Base-by-base conservation (phyloP, 2,888 invertebrate species). In the Coelinius sp. region DNA sequence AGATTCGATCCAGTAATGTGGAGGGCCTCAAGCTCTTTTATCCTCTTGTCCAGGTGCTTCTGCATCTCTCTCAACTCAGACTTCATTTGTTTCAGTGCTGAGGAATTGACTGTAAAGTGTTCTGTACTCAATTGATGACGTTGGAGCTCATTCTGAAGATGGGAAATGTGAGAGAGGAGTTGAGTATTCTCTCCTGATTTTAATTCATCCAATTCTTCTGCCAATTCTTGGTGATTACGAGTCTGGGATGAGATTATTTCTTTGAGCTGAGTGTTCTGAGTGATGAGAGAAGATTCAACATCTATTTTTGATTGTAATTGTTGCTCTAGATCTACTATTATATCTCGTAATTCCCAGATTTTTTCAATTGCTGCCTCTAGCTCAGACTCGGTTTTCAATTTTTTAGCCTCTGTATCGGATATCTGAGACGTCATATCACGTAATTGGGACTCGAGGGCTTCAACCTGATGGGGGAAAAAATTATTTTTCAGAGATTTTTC, bases 331-430 rank as follows among this genome's bases (percentile, higher is more conserved):
- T 94, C 94, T 0, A 91, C 89, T 67, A 96, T 94, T 67, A 95
- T 93, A 72, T 96, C 95, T 35, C 94, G 89, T 14, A 96, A 89
- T 10, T 93, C 90, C 80, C 90, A 90, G 22, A 94, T 92, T 86
- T 95, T 95, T 68, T 94, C 94, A 31, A 93, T 90, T 0, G 93
- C 92, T n/a, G 92, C 92, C 85, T 94, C 92, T 1, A 94, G 87
- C 76, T 95, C 95, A 0, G 90, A 89, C 85, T 96, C 94, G 0
- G 92, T 88, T 67, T 92, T 90, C 1, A 91, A 90, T 78, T 92
- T 92, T 74, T 91, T 91, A 0, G 89, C 86, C 78, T 93, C 92
- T 0, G 92, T 87, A 7, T 92, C 92, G 0, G 88, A 84, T 75
- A 94, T 90, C 65, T 91, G 88, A 76, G 91, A 89, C 59, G 91